phyloP scores from a whole-genome alignment of 2,113 vertebrate genomes.

The Xiphophorus maculatus region DNA sequence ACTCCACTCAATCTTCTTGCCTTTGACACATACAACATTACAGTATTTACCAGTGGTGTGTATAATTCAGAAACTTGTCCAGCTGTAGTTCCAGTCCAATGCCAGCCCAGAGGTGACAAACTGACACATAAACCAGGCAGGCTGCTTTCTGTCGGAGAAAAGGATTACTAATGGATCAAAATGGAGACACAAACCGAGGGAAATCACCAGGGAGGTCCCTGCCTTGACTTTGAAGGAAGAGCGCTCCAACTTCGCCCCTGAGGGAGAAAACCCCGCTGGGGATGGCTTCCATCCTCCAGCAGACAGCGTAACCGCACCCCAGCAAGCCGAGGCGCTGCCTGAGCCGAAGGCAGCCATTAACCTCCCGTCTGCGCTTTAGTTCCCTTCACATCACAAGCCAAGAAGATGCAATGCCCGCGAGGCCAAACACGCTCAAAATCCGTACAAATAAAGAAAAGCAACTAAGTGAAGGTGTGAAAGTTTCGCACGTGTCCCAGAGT shows the following conservation, averaged over 20 bases:
- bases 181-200: constrained; percentile 54
- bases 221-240: constrained; percentile 38
- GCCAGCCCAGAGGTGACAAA: constrained; percentile 44
- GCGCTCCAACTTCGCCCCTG: not conserved
- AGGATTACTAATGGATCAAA: constrained; percentile 66
- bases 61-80: constrained; percentile 43
- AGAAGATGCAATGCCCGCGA: constrained; percentile 6
- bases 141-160: constrained; percentile 48
- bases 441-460: constrained; percentile 4
- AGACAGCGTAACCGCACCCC: not conserved
- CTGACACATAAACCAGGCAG: constrained; percentile 43
- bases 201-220: constrained; percentile 1
- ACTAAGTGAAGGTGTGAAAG: not conserved
- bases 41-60: constrained; percentile 37
- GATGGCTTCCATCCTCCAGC: not conserved
- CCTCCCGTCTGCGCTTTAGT: constrained; percentile 31
- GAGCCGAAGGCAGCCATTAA: constrained; percentile 19
- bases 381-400: constrained; percentile 38
- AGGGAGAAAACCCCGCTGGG: constrained; percentile 15
- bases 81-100: constrained; percentile 13
- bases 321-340: not conserved
- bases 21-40: constrained; percentile 21
- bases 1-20: constrained; percentile 9
- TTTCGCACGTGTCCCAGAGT: not conserved
- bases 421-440: constrained; percentile 28